Base-by-base conservation (phyloP, 2,888 invertebrate genomes). In the Pseudococcus longispinus region DNA sequence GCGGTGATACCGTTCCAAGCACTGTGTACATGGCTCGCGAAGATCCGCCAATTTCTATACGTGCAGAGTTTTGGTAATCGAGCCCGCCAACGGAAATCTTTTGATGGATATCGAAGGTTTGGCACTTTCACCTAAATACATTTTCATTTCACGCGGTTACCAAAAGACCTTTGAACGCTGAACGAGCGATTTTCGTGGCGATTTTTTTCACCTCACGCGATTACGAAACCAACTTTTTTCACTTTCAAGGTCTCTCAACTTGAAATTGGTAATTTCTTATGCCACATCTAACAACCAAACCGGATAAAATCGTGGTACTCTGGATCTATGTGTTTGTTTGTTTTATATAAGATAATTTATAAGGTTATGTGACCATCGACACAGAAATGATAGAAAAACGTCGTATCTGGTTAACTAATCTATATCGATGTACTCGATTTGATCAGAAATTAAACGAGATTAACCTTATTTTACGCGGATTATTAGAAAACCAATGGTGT, bases 1-100 rank as follows among this genome's bases (percentile, higher is more conserved):
- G 9, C 1, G 15, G 70, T 70, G 70, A 70, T 70, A 70, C 70
- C 70, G 70, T 70, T 70, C 29, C 29, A 60, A 60, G 23, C 23
- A 23, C 51, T 0, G 20, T 11, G 65, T 26, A n/a, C 55, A 65
- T 29, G 29, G 29, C 29, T 70, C 29, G 70, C 70, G 29, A 4
- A 70, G 70, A 70, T 70, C 11, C 18, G 29, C 70, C 29, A 70
- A 70, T 70, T 70, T 60, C 60, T 70, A 15, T 70, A 70, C 70
- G 70, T 70, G 29, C 70, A 9, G 23, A 60, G 26, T 70, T 70
- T 70, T 70, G 70, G 70, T 70, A 70, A 70, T 70, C 70, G 23
- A n/a, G 55, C n/a, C n/a, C 60, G 23, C 6, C 55, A 70, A 70
- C 70, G 70, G 29, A 70, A 70, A 70, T 29, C 29, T 70, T 70